Base-by-base conservation (phyloP, 2,113 vertebrate genomes). In the Saguinus midas region DNA sequence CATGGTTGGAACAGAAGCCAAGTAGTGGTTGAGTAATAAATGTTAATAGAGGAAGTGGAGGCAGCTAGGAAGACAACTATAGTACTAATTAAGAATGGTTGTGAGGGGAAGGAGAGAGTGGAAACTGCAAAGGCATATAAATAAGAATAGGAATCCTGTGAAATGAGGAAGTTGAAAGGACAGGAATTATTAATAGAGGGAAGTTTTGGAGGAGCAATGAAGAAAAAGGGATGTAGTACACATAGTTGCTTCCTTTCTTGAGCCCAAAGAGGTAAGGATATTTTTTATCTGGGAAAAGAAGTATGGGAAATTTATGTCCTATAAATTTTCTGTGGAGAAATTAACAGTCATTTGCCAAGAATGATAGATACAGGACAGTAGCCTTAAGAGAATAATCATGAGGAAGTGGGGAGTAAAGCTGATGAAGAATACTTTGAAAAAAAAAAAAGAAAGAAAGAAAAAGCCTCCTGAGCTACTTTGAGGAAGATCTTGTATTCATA, bases 11-110 rank as follows among this genome's bases (percentile, higher is more conserved):
- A 92, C 37, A 80, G 52, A 83, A 90, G 90, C 58, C 35, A 90
- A 87, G 35, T 85, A 76, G 66, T 88, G 79, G 45, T 55, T 91
- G 48, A 68, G 45, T 81, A 93, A 79, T 90, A 93, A 91, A 68
- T 43, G 13, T 72, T 58, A 94, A 21, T 83, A 43, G 66, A 82
- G 37, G 10, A 94, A 82, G 32, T 80, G 48, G 57, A 76, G 6
- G 35, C 52, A 79, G 27, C 23, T 87, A 73, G 40, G 35, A 85
- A 92, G 55, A n/a, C 29, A 68, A 11, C 40, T 90, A 85, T 17
- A 64, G 61, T 82, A 1, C 64, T 75, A 79, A 72, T 17, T 75
- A 79, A 70, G 25, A 21, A 8, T 89, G 29, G 6, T 79, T 83
- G 25, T 73, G 14, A 88, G 73, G 57, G 45, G n/a, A 91, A 92